Percentiles rank a stretch among this genome's conserved stretches.
phyloP scores from a whole-genome alignment of 2,888 invertebrate genomes.

The Leptodirus hochenwartii region DNA sequence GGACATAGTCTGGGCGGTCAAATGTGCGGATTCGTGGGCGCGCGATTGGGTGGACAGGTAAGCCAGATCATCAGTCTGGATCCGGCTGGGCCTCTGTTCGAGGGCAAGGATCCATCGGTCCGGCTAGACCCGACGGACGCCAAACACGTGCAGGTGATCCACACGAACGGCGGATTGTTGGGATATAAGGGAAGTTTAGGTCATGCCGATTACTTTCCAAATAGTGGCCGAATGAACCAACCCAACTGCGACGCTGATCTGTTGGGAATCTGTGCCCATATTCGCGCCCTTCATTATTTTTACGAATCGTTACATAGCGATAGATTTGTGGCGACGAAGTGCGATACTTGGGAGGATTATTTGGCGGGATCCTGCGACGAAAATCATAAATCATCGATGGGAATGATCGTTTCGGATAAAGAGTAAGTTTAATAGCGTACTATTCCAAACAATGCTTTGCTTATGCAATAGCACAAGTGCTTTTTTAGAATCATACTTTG shows the following conservation, averaged over 20 bases:
- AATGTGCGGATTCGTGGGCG: conserved; percentile 29
- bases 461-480: no score
- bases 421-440: no score
- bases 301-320: conserved; percentile 38
- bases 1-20: conserved; percentile 11
- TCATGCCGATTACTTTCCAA: conserved; percentile 9
- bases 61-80: conserved; percentile 19
- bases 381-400: conserved; percentile 7
- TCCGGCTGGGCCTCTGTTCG: conserved; percentile 18
- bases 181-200: conserved; percentile 8
- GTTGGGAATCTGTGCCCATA: conserved; percentile 47
- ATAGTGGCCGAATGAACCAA: conserved; percentile 10
- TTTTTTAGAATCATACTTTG: no score
- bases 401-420: no score
- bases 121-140: conserved; percentile 62
- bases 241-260: conserved; percentile 13
- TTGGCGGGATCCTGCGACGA: conserved; percentile 25
- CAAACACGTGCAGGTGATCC: conserved; percentile 64
- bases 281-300: conserved; percentile 37
- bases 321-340: conserved; percentile 35
- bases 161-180: conserved; percentile 41
- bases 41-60: conserved; percentile 12
- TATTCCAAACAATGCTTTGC: no score
- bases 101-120: conserved; percentile 43
- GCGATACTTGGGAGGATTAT: conserved; percentile 32